Percentiles rank a stretch among this genome's conserved stretches.
phyloP scores from a whole-genome alignment of 2,797 vertebrate species.

The Myotis pilosus region DNA sequence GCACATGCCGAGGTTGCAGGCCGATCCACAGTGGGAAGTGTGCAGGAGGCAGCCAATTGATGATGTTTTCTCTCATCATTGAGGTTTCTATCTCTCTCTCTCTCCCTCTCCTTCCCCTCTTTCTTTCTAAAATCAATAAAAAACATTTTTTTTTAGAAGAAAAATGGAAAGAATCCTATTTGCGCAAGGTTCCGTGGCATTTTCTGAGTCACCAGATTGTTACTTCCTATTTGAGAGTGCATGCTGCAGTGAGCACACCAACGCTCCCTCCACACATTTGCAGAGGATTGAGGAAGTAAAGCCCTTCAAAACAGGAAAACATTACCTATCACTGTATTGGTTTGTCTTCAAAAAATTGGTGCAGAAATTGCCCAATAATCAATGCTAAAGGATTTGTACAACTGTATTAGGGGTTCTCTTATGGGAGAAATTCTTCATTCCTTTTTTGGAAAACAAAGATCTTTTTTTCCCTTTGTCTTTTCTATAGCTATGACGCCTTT shows the following conservation, averaged over 20 bases:
- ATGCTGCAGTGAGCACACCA: fast-evolving
- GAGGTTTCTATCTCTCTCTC: no score
- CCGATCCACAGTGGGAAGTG: no score
- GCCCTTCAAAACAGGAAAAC: conserved; percentile 44
- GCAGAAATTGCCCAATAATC: not conserved
- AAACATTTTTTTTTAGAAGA: not conserved
- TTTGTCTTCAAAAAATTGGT: conserved; percentile 24
- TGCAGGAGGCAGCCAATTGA: no score
- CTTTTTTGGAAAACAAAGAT: not conserved
- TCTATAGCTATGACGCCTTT: not conserved
- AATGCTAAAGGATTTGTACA: not conserved
- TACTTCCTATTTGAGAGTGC: conserved; percentile 46
- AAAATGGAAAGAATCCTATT: not conserved
- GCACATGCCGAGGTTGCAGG: no score
- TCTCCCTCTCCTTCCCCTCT: no score
- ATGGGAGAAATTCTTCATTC: not conserved
- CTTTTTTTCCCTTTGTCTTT: not conserved
- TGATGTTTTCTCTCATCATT: no score
- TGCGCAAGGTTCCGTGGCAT: not conserved
- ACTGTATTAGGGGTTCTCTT: not conserved
- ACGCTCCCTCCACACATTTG: not conserved
- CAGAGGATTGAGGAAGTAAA: conserved; percentile 58
- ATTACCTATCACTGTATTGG: not conserved
- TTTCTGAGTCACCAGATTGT: conserved; percentile 41
- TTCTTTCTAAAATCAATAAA: no score